Conservation (phyloP, 1,140 invertebrate species). For the Caerostris extrusa region DNA sequence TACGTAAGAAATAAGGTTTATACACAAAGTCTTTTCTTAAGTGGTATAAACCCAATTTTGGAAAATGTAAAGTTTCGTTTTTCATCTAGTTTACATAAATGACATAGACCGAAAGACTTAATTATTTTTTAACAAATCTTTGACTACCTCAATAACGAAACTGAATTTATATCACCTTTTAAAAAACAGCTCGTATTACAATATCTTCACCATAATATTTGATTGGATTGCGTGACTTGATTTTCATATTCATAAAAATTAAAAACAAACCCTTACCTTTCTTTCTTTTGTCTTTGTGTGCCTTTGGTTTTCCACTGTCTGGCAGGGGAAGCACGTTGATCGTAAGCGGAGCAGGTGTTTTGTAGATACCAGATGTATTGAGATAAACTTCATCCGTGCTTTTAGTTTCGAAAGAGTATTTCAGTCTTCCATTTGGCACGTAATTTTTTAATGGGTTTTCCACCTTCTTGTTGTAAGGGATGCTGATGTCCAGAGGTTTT, state of each 20-base stretch:
- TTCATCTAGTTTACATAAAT: too few species aligned
- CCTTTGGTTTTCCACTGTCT: background rate
- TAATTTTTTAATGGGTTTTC: slow-evolving; percentile 1
- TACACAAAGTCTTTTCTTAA: too few species aligned
- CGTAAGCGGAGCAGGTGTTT: slow-evolving; percentile 28
- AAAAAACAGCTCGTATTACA: too few species aligned
- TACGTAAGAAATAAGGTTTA: too few species aligned
- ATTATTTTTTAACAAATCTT: too few species aligned
- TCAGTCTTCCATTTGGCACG: slow-evolving; percentile 58
- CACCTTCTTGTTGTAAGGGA: background rate
- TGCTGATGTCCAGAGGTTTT: background rate
- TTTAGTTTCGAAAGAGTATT: slow-evolving; percentile 59
- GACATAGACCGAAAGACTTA: too few species aligned
- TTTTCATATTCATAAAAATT: background rate
- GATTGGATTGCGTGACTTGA: too few species aligned
- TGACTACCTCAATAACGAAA: too few species aligned
- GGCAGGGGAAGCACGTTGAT: slow-evolving; percentile 42
- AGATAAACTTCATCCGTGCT: slow-evolving; percentile 44
- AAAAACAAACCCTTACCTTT: background rate
- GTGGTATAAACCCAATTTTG: too few species aligned
- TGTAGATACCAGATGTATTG: slow-evolving; percentile 8
- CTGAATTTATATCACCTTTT: too few species aligned
- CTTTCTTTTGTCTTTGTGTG: background rate
- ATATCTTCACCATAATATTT: too few species aligned
- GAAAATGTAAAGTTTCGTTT: too few species aligned